Percentiles rank a stretch among this genome's conserved stretches.
These are phyloP conservation scores for Myripristis jacobus DNA, from an alignment of 2,797 vertebrate species.

Conservation along the genomic window DNA sequence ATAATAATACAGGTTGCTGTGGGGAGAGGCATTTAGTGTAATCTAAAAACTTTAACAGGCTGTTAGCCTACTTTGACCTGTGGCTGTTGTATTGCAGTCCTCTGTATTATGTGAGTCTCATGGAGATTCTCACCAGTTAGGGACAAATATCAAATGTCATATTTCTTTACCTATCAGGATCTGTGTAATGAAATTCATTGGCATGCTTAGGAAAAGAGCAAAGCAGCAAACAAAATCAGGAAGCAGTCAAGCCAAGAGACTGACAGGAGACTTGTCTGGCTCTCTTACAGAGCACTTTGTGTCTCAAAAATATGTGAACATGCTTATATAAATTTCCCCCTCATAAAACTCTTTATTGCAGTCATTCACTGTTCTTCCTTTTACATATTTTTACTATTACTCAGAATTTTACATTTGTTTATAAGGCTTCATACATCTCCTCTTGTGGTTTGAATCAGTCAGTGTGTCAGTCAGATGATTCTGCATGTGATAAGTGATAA, in stretches of 20 bases:
- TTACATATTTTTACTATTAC: too few relatives aligned
- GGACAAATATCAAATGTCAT: neutral
- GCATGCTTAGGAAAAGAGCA: neutral
- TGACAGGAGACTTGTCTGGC: neutral
- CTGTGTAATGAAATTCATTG: neutral
- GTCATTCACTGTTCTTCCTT: too few relatives aligned
- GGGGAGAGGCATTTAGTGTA: too few relatives aligned
- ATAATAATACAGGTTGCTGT: too few relatives aligned
- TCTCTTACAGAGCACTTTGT: neutral
- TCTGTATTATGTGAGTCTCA: neutral
- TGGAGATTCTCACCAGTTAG: neutral
- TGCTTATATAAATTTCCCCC: neutral
- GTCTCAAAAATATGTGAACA: neutral
- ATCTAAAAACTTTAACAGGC: too few relatives aligned
- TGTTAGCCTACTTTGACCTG: too few relatives aligned
- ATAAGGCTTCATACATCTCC: neutral
- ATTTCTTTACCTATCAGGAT: neutral
- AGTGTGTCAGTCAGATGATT: neutral
- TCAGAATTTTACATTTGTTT: neutral
- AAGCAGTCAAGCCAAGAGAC: neutral
- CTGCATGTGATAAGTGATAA: neutral
- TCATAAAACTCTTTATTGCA: too few relatives aligned
- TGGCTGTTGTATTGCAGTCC: neutral
- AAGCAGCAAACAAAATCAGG: neutral
- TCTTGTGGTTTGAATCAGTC: neutral